These are phyloP conservation scores for Ispidina lecontei DNA, from an alignment of 2,797 vertebrate species.

Conservation along the genomic window DNA sequence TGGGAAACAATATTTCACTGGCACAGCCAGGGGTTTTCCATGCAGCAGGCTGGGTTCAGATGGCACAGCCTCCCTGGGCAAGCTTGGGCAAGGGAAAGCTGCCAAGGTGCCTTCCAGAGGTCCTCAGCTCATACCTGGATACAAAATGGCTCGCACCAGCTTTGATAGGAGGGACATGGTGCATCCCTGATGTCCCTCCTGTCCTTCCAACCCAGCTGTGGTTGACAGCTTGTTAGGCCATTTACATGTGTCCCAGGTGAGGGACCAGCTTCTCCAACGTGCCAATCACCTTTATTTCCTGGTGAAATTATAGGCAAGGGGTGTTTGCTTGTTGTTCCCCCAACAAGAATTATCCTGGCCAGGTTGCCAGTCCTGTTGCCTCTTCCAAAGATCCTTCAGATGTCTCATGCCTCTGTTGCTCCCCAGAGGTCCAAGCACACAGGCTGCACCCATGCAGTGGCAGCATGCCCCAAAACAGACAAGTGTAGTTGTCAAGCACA, in stretches of 20 bases:
- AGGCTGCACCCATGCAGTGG: background rate
- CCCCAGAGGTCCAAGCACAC: background rate
- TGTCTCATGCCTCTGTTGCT: background rate
- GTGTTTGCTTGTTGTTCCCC: background rate
- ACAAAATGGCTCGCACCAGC: rapidly evolving
- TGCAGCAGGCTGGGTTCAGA: background rate
- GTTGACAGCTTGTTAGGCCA: background rate
- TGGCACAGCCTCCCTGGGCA: background rate
- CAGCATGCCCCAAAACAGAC: background rate
- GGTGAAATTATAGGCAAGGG: background rate
- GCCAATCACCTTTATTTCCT: background rate
- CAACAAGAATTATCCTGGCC: background rate
- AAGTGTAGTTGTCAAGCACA: background rate
- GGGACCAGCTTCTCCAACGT: background rate
- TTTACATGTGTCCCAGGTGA: background rate
- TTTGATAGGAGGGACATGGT: background rate
- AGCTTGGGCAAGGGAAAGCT: rapidly evolving
- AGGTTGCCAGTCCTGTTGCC: background rate
- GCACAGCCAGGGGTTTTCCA: background rate
- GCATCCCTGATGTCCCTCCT: background rate
- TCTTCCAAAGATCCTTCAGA: background rate
- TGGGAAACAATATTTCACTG: conserved; percentile 8
- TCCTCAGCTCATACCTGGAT: rapidly evolving
- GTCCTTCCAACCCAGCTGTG: background rate
- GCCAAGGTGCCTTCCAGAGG: background rate